Base-by-base conservation (phyloP, 2,888 invertebrate genomes). In the Synanthedon formicaeformis region DNA sequence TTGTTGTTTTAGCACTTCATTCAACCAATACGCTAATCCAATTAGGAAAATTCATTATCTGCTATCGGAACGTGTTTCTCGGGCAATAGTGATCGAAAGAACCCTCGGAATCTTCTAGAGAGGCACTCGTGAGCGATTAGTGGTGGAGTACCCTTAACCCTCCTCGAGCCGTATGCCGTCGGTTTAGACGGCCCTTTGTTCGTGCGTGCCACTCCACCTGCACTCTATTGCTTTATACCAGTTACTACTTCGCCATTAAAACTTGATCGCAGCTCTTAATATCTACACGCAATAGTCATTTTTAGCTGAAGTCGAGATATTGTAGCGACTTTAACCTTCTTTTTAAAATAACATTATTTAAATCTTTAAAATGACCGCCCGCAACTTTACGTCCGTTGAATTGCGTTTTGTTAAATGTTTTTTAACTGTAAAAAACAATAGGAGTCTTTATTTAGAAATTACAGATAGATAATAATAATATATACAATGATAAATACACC, bases 1-100 rank as follows among this genome's bases (percentile, higher is more conserved):
- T 66, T 64, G 56, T 61, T 54, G 57, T 59, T 57, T 61, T 54
- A 57, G 60, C 64, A 66, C 67, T 73, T 64, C 56, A 58, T 45
- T 14, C 16, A 62, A 67, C 65, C 66, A 69, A 71, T 72, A 71
- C 65, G 64, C 65, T 75, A 74, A 80, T 76, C 75, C 75, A 82
- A 83, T 83, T 82, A 81, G 60, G 71, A 58, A 69, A 79, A 78
- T 79, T 82, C 75, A 83, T 82, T 82, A 82, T 76, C 78, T 69
- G 62, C 63, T 68, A 71, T 71, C 59, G 66, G 73, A 70, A 77
- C 80, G 76, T 83, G 78, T 82, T 78, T 74, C 74, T 71, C 68
- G 56, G 63, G 71, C 75, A 76, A 77, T 79, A 78, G 79, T 76
- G 78, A 78, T 78, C 78, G 74, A 77, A 83, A 80, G 80, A 79